These are phyloP conservation scores for Vireo altiloquus DNA, from an alignment of 2,113 vertebrate genomes.

Conservation along the genomic window DNA sequence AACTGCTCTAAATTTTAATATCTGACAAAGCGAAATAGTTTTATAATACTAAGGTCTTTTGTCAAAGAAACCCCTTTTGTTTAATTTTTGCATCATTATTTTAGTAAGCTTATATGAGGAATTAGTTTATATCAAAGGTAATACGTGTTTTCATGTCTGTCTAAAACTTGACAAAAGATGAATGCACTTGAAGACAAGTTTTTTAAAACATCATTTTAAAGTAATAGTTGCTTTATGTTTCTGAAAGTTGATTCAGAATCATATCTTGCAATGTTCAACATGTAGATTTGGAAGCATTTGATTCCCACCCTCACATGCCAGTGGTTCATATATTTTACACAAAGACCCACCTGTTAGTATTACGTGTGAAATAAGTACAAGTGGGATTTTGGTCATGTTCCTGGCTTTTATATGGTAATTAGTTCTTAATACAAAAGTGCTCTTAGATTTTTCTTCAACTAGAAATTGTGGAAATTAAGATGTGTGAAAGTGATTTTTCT, in stretches of 20 bases:
- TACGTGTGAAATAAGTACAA: not conserved
- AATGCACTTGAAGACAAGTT: not conserved
- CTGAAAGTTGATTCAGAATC: not conserved
- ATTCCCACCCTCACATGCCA: not conserved
- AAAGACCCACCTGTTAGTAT: not conserved
- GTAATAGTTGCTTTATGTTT: not conserved
- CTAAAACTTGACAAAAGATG: not conserved
- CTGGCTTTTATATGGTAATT: not conserved
- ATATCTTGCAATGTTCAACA: accelerated
- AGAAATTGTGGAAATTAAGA: not conserved
- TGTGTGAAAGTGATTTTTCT: not conserved
- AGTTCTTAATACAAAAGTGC: not conserved
- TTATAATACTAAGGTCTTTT: not conserved
- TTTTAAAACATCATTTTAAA: not conserved
- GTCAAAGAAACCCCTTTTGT: not conserved
- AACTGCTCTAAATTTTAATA: not conserved
- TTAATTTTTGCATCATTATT: not conserved
- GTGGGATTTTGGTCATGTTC: not conserved
- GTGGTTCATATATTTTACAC: not conserved
- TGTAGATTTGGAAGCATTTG: not conserved
- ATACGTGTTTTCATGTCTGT: not conserved
- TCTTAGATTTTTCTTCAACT: not conserved
- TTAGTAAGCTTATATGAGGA: not conserved
- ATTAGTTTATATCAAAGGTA: not conserved
- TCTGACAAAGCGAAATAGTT: not conserved